Evolutionary conservation across 2,797 vertebrate species (phyloP).

Genomic region (Vipera latastei): DNA sequence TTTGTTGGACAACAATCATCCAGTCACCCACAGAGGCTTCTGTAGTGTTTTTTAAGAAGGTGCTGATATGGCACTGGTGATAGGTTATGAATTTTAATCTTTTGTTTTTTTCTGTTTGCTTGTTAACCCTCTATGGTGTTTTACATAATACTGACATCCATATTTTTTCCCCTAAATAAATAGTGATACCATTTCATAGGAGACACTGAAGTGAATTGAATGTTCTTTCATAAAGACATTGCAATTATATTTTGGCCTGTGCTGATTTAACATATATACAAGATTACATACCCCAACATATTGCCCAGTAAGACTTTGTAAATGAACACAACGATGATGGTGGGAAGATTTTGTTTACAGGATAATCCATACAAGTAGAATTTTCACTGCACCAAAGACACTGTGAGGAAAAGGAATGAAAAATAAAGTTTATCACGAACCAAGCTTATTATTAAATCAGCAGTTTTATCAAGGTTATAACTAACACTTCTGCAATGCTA

Average conservation of each 20-base stretch:
- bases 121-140: not conserved
- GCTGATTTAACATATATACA: not conserved
- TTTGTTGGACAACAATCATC: not conserved
- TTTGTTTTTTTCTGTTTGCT: not conserved
- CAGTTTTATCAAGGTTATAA: not conserved
- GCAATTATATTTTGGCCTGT: not conserved
- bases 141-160: not conserved
- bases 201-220: not conserved
- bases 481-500: not conserved
- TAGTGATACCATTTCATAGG: not conserved
- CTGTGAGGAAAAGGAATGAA: slow-evolving; percentile 64
- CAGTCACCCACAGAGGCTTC: not conserved
- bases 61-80: not conserved
- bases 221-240: not conserved
- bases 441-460: not conserved
- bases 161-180: not conserved
- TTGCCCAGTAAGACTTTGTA: slow-evolving; percentile 81
- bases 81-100: not conserved
- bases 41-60: not conserved
- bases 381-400: slow-evolving; percentile 87
- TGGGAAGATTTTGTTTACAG: slow-evolving; percentile 80
- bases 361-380: slow-evolving; percentile 80
- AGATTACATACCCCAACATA: slow-evolving; percentile 83
- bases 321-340: slow-evolving; percentile 74
- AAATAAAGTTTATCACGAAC: slow-evolving; percentile 9